Base-by-base conservation (phyloP, 2,888 invertebrate species). In the Ceriagrion tenellum region DNA sequence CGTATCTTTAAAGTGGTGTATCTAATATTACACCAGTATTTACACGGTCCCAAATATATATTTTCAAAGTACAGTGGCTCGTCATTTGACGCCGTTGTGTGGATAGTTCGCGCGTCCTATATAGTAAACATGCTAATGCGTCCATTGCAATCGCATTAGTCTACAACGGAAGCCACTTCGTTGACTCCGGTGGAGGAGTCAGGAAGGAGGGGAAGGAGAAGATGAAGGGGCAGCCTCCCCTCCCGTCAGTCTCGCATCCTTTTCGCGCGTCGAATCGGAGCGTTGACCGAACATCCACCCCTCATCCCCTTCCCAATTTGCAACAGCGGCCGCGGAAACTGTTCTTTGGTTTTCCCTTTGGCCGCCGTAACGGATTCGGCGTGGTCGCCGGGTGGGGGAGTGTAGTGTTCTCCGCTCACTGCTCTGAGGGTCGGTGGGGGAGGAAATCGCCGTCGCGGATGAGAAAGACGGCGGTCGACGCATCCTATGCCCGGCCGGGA, bases 301-400 rank as follows among this genome's bases (percentile, higher is more conserved):
- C 35, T 16, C 81, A 3, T 30, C 35, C 35, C 81, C 35, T 35
- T 35, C 35, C 81, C 81, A 35, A 81, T 81, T 81, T 35, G 35
- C 69, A 26, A 8, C 47, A 8, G 47, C 59, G 59, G 16, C 59
- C 20, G 16, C 81, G 81, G 81, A 81, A 81, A 81, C 81, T 81
- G 81, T 81, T 81, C 81, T 81, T 81, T 81, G 81, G 81, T 81
- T 81, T 81, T n/a, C 35, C 81, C 3, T 18, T n/a, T 59, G 59
- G 59, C n/a, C 81, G 81, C 81, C 81, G 81, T 81, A 81, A 81
- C 81, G 81, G 81, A 81, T 81, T 81, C 81, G 81, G 81, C 35
- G 35, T 35, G 16, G 81, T 13, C 81, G 69, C 10, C 69, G 69
- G 20, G 59, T 59, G 59, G 59, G 12, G 59, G 13, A 59, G 20